Base-by-base conservation (phyloP, 2,797 vertebrate genomes). In the Pangasius krempfi region DNA sequence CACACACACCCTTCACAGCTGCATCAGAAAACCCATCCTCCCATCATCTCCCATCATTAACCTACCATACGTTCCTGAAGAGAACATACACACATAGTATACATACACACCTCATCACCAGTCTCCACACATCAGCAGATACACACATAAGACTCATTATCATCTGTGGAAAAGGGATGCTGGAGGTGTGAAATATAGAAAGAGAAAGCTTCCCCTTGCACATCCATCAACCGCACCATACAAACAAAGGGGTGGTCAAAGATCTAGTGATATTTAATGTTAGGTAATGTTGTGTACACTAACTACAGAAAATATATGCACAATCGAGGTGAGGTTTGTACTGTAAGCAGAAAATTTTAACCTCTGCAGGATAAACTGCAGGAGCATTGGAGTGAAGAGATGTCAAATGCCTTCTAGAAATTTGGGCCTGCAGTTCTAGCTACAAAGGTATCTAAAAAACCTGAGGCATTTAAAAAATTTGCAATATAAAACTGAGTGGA, bases 191-290 rank as follows among this genome's bases (percentile, higher is more conserved):
- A 94, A 94, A 92, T 93, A 87, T 92, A 92, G 92, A 92, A 91
- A 91, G 92, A 93, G 93, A 95, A 93, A 93, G 88, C 92, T 92
- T 94, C 91, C 90, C 88, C 92, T 91, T 92, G 91, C 93, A 93
- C 92, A 93, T 93, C 93, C 95, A 93, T 94, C 95, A 93, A 95
- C 93, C 91, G 92, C 93, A 82, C 89, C 91, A 92, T 37, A 89
- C 81, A 76, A 68, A 88, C 94, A 93, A 93, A 92, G 92, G 92
- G 50, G 50, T 62, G 47, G 37, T 40, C 40, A 40, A 40, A 40
- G 40, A 5, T 40, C 40, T 5, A 40, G 40, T 40, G 40, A 40
- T 40, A 0, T 4, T 40, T 40, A 40, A 40, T 40, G 40, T 40
- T 40, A 47, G 40, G 44, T 73, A 40, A 47, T 12, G 6, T 47